These are phyloP conservation scores for Trissonchulus sp. DNA, from an alignment of 2,888 invertebrate genomes.

Conservation along the genomic window DNA sequence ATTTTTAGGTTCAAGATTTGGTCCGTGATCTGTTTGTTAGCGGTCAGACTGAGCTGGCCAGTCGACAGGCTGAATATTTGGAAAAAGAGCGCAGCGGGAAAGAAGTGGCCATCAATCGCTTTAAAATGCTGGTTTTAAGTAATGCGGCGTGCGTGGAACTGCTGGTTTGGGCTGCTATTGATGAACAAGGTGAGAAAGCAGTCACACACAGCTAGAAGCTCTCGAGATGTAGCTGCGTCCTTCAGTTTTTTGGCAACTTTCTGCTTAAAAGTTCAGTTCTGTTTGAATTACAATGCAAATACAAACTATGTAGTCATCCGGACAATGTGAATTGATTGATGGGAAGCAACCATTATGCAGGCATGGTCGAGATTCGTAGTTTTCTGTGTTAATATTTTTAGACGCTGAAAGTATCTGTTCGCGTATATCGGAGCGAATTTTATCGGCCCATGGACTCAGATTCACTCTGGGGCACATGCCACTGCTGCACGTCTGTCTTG, in stretches of 20 bases:
- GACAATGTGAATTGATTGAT: too few species aligned
- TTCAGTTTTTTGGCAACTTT: too few species aligned
- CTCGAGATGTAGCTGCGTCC: too few species aligned
- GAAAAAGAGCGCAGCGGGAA: constrained; percentile 34
- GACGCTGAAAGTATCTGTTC: constrained; percentile 93
- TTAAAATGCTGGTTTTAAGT: constrained; percentile 89
- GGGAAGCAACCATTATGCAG: too few species aligned
- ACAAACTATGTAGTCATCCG: too few species aligned
- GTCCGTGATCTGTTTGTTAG: constrained; percentile 79
- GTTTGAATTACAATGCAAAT: too few species aligned
- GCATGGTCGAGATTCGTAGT: too few species aligned
- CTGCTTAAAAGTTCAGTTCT: too few species aligned
- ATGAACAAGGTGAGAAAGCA: constrained; percentile 26
- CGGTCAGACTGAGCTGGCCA: constrained; percentile 85
- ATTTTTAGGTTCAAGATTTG: constrained; percentile 71
- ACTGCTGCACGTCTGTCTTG: constrained; percentile 83
- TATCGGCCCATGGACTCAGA: constrained; percentile 80
- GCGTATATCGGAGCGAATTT: constrained; percentile 85
- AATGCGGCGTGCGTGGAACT: constrained; percentile 95
- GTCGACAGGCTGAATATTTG: constrained; percentile 60
- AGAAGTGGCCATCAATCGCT: constrained; percentile 64
- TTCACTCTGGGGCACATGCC: constrained; percentile 90
- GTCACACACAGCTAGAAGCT: too few species aligned
- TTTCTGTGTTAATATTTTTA: too few species aligned
- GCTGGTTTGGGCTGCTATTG: constrained; percentile 75